Evolutionary conservation across 2,797 vertebrate genomes (phyloP).

Genomic region (Peromyscus eremicus): DNA sequence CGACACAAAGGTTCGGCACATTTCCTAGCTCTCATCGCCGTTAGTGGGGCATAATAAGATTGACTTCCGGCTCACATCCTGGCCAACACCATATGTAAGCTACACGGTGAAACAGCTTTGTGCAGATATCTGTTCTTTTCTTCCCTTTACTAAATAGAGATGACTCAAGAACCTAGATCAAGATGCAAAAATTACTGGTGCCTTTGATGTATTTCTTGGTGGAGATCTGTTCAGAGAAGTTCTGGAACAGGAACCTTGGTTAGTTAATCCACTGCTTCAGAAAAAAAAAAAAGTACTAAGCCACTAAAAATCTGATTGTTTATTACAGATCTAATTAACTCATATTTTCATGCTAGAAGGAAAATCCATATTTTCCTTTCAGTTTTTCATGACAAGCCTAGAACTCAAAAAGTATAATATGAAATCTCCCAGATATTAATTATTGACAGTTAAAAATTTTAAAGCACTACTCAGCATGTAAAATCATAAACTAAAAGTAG

Average conservation of each 20-base stretch:
- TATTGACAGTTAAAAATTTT: slow-evolving; percentile 44
- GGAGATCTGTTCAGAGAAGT: background rate
- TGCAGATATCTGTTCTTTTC: background rate
- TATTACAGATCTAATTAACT: background rate
- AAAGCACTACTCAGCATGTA: background rate
- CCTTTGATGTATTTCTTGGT: background rate
- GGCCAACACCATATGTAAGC: background rate
- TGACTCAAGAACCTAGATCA: background rate
- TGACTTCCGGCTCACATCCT: background rate
- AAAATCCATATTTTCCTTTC: background rate
- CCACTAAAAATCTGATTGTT: slow-evolving; percentile 2
- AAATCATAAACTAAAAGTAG: background rate
- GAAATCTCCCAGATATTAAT: slow-evolving; percentile 18
- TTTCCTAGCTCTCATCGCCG: background rate
- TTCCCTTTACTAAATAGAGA: background rate
- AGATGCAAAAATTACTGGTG: background rate
- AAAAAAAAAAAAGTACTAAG: slow-evolving; percentile 23
- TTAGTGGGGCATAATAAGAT: background rate
- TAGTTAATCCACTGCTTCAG: background rate
- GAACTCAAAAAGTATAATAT: background rate
- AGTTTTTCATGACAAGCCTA: background rate
- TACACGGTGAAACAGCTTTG: background rate
- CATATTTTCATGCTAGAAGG: background rate
- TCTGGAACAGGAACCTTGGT: background rate
- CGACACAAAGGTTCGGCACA: background rate